phyloP scores from a whole-genome alignment of 35 echinoderm and acorn worm genomes.

The Acanthaster planci region DNA sequence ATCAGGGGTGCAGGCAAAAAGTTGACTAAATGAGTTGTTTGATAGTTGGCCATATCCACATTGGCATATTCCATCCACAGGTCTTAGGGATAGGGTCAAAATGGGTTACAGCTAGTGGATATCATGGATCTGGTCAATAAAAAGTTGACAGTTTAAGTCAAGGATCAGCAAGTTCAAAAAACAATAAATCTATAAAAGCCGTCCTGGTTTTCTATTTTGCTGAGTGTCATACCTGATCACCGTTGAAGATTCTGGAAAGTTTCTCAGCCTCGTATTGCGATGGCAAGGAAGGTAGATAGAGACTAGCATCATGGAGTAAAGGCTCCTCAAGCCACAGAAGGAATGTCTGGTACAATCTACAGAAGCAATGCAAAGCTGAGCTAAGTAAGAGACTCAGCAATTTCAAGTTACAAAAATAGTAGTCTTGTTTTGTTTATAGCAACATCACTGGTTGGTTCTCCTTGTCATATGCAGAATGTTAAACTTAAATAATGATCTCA shows the following conservation, averaged over 20 bases:
- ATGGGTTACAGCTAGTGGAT: not conserved
- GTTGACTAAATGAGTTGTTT: not conserved
- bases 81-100: slow-evolving; percentile 23
- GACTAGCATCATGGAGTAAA: slow-evolving; percentile 76
- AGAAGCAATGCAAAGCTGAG: too few relatives aligned
- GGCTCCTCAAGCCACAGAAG: slow-evolving; percentile 83
- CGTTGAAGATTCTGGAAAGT: slow-evolving; percentile 67
- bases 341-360: slow-evolving; percentile 84
- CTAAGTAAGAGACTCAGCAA: too few relatives aligned
- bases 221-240: slow-evolving; percentile 59
- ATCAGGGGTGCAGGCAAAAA: not conserved
- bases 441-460: too few relatives aligned
- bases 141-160: slow-evolving; percentile 38
- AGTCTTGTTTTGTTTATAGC: too few relatives aligned
- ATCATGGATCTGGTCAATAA: slow-evolving; percentile 45
- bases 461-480: too few relatives aligned
- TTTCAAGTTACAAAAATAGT: too few relatives aligned
- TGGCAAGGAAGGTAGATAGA: slow-evolving; percentile 88
- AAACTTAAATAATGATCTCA: too few relatives aligned
- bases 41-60: slow-evolving; percentile 41
- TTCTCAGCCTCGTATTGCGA: slow-evolving; percentile 85
- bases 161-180: not conserved
- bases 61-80: slow-evolving; percentile 84
- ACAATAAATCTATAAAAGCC: too few relatives aligned
- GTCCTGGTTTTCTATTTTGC: too few relatives aligned